Evolutionary conservation across 2,888 invertebrate genomes (phyloP).

Genomic region (Apamea anceps): DNA sequence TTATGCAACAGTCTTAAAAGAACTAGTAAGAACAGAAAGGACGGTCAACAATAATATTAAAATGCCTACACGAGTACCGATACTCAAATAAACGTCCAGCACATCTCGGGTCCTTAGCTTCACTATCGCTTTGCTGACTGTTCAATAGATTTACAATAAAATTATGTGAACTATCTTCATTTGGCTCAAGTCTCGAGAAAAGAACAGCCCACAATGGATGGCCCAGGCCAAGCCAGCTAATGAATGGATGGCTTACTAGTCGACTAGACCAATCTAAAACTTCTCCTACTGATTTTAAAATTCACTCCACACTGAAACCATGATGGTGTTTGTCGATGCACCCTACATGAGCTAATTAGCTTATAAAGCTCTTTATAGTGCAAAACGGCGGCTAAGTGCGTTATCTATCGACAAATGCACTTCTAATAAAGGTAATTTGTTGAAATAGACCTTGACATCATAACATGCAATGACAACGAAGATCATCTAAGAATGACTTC

Average conservation of each 20-base stretch:
- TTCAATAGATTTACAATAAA: background rate
- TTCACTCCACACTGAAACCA: background rate
- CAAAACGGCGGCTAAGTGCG: conserved; percentile 35
- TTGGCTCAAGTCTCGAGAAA: background rate
- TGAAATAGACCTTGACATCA: conserved; percentile 35
- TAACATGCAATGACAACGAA: conserved; percentile 11
- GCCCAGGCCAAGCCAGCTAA: too few relatives aligned
- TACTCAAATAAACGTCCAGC: background rate
- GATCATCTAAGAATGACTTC: conserved; percentile 25
- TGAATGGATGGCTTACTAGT: background rate
- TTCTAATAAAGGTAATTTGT: conserved; percentile 33
- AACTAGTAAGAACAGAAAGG: too few relatives aligned
- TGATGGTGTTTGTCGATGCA: background rate
- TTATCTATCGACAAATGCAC: conserved; percentile 40
- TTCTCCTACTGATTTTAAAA: background rate
- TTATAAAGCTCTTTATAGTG: conserved; percentile 11
- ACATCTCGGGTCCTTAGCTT: too few relatives aligned
- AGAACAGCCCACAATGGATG: background rate
- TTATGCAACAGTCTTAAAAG: background rate
- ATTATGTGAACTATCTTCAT: background rate
- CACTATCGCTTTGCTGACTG: background rate
- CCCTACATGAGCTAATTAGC: conserved; percentile 22
- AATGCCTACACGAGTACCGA: background rate
- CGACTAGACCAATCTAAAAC: background rate
- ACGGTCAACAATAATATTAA: background rate